phyloP scores from a whole-genome alignment of 2,797 vertebrate genomes.

The Pseudochaenichthys georgianus region DNA sequence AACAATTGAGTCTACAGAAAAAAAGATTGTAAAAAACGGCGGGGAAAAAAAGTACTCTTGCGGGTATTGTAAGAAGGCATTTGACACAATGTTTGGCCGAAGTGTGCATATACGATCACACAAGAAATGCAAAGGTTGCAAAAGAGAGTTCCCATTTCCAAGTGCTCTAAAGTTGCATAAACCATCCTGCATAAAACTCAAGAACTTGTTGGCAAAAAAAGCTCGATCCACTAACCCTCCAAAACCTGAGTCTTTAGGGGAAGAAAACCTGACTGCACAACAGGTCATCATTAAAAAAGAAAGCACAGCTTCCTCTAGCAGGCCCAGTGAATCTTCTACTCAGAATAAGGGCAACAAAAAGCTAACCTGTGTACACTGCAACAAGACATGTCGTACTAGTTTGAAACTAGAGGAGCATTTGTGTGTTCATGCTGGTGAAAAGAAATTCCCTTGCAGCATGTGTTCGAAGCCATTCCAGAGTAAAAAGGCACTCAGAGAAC shows the following conservation, averaged over 20 bases:
- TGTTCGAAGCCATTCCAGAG: constrained; percentile 46
- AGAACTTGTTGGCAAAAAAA: constrained; percentile 1
- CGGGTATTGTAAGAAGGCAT: constrained; percentile 53
- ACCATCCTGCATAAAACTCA: constrained; percentile 17
- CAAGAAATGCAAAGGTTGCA: constrained; percentile 63
- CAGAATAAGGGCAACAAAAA: background rate
- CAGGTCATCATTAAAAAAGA: background rate
- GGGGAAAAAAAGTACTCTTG: constrained; percentile 7
- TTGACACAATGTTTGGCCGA: constrained; percentile 39
- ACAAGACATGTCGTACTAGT: background rate
- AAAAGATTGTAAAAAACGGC: accelerated
- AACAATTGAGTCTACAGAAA: background rate
- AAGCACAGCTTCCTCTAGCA: background rate
- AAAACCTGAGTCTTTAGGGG: background rate
- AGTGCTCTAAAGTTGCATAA: constrained; percentile 20
- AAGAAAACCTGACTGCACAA: background rate
- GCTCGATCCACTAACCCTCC: no score
- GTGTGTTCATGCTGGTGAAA: constrained; percentile 15
- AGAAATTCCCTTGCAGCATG: constrained; percentile 25
- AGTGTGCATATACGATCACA: constrained; percentile 47
- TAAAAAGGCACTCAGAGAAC: background rate
- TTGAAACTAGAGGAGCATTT: constrained; percentile 31
- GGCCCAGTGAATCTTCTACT: accelerated
- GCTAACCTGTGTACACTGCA: constrained; percentile 34
- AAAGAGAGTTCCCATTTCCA: constrained; percentile 38